Percentiles rank a stretch among this genome's conserved stretches.
Evolutionary conservation across 2,113 vertebrate species (phyloP).

Genomic region (Platysteira castanea): DNA sequence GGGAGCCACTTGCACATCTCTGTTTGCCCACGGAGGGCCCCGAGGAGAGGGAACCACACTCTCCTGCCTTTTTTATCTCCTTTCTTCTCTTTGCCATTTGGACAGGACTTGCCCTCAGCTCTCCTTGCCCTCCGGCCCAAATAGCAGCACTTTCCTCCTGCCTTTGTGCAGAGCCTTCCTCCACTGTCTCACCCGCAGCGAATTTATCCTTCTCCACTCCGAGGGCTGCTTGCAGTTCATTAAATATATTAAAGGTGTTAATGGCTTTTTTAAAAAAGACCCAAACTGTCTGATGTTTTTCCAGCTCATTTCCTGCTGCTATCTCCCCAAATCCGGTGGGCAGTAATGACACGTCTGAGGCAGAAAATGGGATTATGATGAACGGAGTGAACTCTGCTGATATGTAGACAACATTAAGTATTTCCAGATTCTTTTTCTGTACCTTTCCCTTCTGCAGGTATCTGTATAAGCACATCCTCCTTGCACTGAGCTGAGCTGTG

Average conservation of each 20-base stretch:
- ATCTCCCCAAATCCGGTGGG: slow-evolving; percentile 27
- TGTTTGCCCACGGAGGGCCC: not conserved
- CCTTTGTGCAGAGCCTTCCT: not conserved
- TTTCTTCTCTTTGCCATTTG: not conserved
- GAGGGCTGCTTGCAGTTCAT: slow-evolving; percentile 29
- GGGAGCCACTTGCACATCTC: not conserved
- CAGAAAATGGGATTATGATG: slow-evolving; percentile 51
- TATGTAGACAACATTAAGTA: slow-evolving; percentile 43
- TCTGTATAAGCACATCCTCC: not conserved
- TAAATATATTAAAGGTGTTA: slow-evolving; percentile 42
- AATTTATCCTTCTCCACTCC: not conserved
- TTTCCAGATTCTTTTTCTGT: slow-evolving; percentile 8
- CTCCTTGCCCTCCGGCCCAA: not conserved
- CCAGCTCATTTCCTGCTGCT: slow-evolving; percentile 50
- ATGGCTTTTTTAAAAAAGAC: slow-evolving; percentile 33
- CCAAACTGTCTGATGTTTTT: slow-evolving; percentile 45
- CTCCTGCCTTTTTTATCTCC: not conserved
- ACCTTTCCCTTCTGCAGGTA: slow-evolving; percentile 7
- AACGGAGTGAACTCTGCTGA: not conserved
- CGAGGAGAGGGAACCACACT: not conserved
- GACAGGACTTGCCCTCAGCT: not conserved
- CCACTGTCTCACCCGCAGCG: accelerated
- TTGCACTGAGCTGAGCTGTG: not conserved
- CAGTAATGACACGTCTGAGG: slow-evolving; percentile 48
- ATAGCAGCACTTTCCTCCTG: not conserved